Evolutionary conservation across 2,797 vertebrate species (phyloP).

Genomic region (Neosilurus hyrtlii): DNA sequence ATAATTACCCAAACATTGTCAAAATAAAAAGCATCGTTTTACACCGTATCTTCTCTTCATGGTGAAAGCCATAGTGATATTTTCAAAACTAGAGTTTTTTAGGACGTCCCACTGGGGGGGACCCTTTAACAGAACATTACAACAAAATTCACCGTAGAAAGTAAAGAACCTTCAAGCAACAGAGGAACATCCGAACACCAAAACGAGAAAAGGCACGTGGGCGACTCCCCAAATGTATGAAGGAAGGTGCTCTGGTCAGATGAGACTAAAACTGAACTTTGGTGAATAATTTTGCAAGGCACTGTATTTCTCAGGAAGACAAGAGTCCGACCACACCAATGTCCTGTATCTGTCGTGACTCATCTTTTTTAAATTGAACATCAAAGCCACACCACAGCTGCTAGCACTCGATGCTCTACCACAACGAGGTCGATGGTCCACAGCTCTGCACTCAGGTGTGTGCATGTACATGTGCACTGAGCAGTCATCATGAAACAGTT

Average conservation of each 20-base stretch:
- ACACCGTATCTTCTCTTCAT: not conserved
- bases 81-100: not conserved
- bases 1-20: not conserved
- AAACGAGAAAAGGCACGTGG: no score
- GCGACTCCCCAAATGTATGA: no score
- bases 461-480: not conserved
- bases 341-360: not conserved
- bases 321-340: not conserved
- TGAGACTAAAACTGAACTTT: no score
- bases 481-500: conserved; percentile 63
- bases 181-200: not conserved
- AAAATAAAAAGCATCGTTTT: not conserved
- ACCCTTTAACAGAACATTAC: not conserved
- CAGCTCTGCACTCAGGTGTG: not conserved
- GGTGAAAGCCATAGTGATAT: not conserved
- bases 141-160: not conserved
- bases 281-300: no score
- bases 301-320: no score
- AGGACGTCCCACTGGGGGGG: not conserved
- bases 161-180: not conserved
- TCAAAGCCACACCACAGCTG: not conserved
- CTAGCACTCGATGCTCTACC: conserved; percentile 3
- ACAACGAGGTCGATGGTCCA: conserved; percentile 13
- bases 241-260: no score
- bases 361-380: not conserved